Percentiles rank a stretch among this genome's conserved stretches.
phyloP scores from a whole-genome alignment of 2,113 vertebrate genomes.

The Myocastor coypus region DNA sequence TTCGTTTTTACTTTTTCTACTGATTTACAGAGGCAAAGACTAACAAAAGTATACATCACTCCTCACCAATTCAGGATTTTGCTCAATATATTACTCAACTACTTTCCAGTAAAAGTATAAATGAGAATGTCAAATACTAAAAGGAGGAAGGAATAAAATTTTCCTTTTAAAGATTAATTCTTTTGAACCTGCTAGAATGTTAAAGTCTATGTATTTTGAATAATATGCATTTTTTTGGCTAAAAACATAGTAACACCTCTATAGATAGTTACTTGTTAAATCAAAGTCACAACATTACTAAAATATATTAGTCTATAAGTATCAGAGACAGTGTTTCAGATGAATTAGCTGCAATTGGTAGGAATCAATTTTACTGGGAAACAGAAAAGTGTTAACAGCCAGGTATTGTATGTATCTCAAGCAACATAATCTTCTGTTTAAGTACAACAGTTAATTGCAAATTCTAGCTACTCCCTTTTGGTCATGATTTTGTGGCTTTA shows the following conservation, averaged over 20 bases:
- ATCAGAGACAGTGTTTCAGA: constrained; percentile 9
- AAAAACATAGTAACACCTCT: constrained; percentile 20
- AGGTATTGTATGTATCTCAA: background rate
- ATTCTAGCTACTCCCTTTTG: background rate
- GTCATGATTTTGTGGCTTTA: constrained; percentile 40
- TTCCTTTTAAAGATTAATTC: background rate
- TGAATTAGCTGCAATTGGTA: background rate
- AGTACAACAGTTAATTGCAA: constrained; percentile 10
- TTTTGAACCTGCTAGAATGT: constrained; percentile 12
- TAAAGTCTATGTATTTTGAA: constrained; percentile 3
- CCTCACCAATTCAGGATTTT: background rate
- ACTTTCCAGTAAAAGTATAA: background rate
- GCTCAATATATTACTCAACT: background rate
- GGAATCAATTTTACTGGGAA: constrained; percentile 38
- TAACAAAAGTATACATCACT: background rate
- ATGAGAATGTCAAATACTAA: background rate
- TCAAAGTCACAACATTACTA: constrained; percentile 18
- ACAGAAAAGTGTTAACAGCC: background rate
- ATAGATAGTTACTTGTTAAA: constrained; percentile 23
- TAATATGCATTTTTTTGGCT: background rate
- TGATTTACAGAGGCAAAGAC: constrained; percentile 30
- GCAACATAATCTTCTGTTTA: background rate
- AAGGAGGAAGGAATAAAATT: background rate
- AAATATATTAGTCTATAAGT: background rate
- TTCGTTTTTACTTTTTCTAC: background rate